Base-by-base conservation (phyloP, 1,140 invertebrate species). In the Drosophila nebulosa region DNA sequence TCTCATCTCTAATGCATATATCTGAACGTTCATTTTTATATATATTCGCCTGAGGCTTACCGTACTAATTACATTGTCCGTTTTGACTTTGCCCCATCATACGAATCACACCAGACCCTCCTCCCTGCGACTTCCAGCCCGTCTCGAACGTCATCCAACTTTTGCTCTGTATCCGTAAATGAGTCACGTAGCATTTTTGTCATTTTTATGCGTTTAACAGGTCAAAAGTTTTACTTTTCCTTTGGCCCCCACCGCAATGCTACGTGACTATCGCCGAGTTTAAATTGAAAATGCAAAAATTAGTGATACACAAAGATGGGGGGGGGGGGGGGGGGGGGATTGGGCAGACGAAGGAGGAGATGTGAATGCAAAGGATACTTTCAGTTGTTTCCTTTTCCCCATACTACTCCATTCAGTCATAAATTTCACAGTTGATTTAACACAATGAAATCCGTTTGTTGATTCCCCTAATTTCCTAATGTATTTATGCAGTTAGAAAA, bases 181-280 rank as follows among this genome's bases (percentile, higher is more conserved):
- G 81, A 85, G 81, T 69, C 81, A 88, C 81, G 81, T 85, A 69
- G 67, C 83, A 58, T 71, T 67, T 86, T 86, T 85, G 81, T 81
- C 78, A 88, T 85, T 85, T 86, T 85, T 88, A 74, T 75, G 62
- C 69, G 75, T 53, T 71, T 76, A 80, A 77, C 69, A 74, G 78
- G 78, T 81, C 78, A 80, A 59, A 69, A 69, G 64, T 64, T 55
- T 59, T 64, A 36, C 22, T 27, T 18, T 21, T 21, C 16, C 16
- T 21, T 21, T 10, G 3, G 5, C 39, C 39, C 7, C 39, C 7
- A 46, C 81, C 81, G 51, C 78, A 80, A 35, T 36, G 52, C 21
- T 81, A 85, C 81, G 81, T 85, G 81, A 81, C 83, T 63, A 14
- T 7, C 62, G 46, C 36, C 50, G 53, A 72, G 58, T 74, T 78